Evolutionary conservation across 2,113 vertebrate species (phyloP), one percentile per base, ranked within the genome.

Genomic region (Carassius carassius): DNA sequence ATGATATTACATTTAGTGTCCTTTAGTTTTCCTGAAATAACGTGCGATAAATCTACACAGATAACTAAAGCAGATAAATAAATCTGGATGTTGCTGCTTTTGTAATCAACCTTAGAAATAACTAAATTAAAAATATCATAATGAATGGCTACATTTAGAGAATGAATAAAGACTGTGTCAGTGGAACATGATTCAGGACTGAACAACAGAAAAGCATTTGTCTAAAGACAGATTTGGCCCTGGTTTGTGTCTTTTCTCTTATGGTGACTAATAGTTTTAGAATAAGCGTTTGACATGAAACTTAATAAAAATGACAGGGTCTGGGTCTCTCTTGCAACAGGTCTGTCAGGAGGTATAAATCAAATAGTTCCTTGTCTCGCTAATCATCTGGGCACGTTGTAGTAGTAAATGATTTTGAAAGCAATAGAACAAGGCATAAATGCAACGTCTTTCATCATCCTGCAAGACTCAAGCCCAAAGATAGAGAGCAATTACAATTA

Each of bases 271-370:
- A 84, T 84, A 6, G 62, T n/a, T 78, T 12, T 17, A 58, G 49
- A 78, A 60, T 78, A 54, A 32, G 8, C 23, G 23, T 16, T 32
- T 84, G 83, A 78, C 83, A 37, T 56, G 21, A 72, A 78, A 84
- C 62, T 69, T 84, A 25, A 78, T 84, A 78, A 84, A 78, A 84
- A 84, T 29, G 44, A 78, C 47, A 56, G 0, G 47, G 35, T n/a
- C 60, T 21, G 47, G 17, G 29, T 69, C 49, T 14, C 47, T 13
- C 47, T 56, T 11, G 62, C 47, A 54, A 70, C 63, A 78, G 75
- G 51, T 58, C 11, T 44, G 70, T 49, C 56, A 54, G 37, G n/a
- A 54, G 60, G 17, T 6, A 78, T 84, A 78, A 84, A 85, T 79
- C 84, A 85, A 67, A 79, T 10, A 37, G 74, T 65, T 19, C 6